Base-by-base conservation (phyloP, 1,140 invertebrate genomes). In the Pomacea maculata region DNA sequence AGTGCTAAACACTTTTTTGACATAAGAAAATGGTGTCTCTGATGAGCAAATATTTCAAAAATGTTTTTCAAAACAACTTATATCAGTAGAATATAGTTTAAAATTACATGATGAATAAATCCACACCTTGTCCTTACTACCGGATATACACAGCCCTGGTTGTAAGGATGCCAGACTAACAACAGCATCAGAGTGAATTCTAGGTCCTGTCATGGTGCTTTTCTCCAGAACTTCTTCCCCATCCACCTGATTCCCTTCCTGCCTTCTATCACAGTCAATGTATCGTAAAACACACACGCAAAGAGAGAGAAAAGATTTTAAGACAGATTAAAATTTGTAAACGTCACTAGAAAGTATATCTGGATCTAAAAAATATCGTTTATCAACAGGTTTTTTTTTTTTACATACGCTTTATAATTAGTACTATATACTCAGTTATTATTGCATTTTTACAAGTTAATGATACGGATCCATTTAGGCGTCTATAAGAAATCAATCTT, bases 101-200 rank as follows among this genome's bases (percentile, higher is more conserved):
- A 45, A 45, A 4, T 45, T 45, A 45, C 34, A 45, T 45, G 34
- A 45, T 2, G 34, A 45, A 45, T 45, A 72, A 29, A 63, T 6
- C 63, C 79, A 11, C 75, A 89, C 88, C 85, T 86, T 83, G 70
- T 90, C 89, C 81, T 90, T 90, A 77, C 89, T 89, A 14, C 89
- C 86, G 12, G 89, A 88, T 64, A 90, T 64, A 83, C 87, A 87
- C 14, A 87, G 77, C 12, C 86, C 87, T 52, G 86, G 83, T 65
- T 88, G 82, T 55, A 89, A 74, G 70, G 78, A 54, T 15, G 83
- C 80, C 14, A 90, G 75, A 80, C 85, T 87, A 61, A 85, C 85
- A 10, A 90, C 88, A 72, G 88, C 88, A 79, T 89, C 88, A 45
- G 73, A 78, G 74, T 89, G 88, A 25, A 89, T 76, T 10, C 84